Percentiles rank a stretch among this genome's conserved stretches.
These are phyloP conservation scores for Odocoileus hemionus DNA, from an alignment of 2,113 vertebrate genomes.

Conservation along the genomic window DNA sequence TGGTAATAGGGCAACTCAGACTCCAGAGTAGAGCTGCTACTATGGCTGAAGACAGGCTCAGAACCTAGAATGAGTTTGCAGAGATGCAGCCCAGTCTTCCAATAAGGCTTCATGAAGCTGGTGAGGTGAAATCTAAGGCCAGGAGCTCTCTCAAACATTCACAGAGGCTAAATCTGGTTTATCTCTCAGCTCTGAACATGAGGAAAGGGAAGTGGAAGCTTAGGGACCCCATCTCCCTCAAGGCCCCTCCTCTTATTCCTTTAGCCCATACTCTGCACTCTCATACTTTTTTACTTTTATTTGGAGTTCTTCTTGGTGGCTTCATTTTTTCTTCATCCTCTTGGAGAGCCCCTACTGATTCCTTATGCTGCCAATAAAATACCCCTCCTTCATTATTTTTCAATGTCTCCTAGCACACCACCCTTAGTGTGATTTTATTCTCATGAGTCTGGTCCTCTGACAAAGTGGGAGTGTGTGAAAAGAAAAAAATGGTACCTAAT, in stretches of 20 bases:
- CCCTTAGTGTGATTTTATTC: background rate
- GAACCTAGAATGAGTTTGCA: background rate
- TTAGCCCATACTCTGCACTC: too few species aligned
- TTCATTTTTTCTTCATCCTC: background rate
- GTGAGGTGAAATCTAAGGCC: background rate
- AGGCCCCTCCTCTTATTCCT: background rate
- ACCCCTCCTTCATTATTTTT: background rate
- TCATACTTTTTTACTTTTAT: background rate
- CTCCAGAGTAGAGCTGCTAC: background rate
- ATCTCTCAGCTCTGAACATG: background rate
- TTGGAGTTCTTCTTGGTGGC: too few species aligned
- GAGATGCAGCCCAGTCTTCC: background rate
- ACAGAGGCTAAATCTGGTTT: background rate
- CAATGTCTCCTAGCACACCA: background rate
- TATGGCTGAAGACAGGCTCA: background rate
- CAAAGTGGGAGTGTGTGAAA: background rate
- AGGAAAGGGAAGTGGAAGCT: background rate
- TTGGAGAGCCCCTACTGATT: background rate
- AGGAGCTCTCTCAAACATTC: background rate
- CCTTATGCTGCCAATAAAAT: background rate
- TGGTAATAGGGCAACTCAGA: background rate
- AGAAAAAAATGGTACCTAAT: background rate
- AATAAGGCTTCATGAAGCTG: background rate
- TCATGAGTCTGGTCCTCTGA: background rate
- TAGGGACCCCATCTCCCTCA: background rate